These are phyloP conservation scores for Merodon equestris DNA, from an alignment of 2,888 invertebrate genomes.

Conservation along the genomic window DNA sequence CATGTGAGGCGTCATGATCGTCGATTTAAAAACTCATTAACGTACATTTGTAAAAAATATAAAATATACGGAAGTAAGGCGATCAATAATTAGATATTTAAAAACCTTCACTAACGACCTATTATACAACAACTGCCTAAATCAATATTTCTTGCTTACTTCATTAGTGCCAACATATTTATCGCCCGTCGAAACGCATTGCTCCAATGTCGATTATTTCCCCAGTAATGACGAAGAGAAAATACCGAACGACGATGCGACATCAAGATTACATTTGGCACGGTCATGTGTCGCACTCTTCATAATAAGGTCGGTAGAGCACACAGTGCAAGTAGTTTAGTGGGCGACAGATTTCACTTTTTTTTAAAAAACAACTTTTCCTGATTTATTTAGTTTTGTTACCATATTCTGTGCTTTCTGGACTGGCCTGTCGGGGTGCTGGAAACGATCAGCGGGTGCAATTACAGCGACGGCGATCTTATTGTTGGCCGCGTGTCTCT, in stretches of 20 bases:
- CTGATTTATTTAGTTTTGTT: slow-evolving; percentile 84
- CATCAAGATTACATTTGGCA: slow-evolving; percentile 91
- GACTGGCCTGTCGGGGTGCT: slow-evolving; percentile 97
- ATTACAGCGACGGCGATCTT: slow-evolving; percentile 94
- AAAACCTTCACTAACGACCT: too few species aligned
- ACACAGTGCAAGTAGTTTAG: too few species aligned
- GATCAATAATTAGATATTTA: too few species aligned
- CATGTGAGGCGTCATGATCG: too few species aligned
- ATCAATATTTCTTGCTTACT: too few species aligned
- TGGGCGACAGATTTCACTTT: slow-evolving; percentile 55
- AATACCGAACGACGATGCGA: slow-evolving; percentile 83
- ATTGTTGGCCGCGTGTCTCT: slow-evolving; percentile 83
- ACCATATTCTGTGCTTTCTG: slow-evolving; percentile 96
- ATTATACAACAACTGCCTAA: too few species aligned
- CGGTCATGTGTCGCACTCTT: slow-evolving; percentile 95
- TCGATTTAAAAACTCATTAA: too few species aligned
- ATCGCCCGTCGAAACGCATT: slow-evolving; percentile 96
- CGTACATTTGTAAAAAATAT: too few species aligned
- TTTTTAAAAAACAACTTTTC: slow-evolving; percentile 13
- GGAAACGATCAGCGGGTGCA: slow-evolving; percentile 95
- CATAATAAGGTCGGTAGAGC: slow-evolving; percentile 83
- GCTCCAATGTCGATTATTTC: slow-evolving; percentile 96
- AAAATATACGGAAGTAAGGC: too few species aligned
- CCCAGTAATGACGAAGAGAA: slow-evolving; percentile 80
- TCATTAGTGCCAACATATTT: slow-evolving; percentile 88